phyloP scores from a whole-genome alignment of 1,140 invertebrate species.

The Anadara kagoshimensis region DNA sequence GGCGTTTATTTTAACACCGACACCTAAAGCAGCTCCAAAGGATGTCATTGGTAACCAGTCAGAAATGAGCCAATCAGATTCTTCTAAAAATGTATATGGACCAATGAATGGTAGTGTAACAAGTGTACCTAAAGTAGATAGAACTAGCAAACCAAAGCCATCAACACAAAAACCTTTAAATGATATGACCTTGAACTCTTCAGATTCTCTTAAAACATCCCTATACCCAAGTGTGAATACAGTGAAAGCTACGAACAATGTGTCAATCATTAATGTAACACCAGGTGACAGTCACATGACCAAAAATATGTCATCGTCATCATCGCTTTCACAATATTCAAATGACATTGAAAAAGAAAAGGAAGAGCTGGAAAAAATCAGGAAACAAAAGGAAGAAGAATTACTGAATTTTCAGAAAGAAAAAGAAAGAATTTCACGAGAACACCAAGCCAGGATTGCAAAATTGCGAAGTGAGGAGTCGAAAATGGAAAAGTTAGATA shows the following conservation, averaged over 20 bases:
- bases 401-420: constrained; percentile 75
- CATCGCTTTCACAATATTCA: background rate
- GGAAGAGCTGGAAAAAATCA: constrained; percentile 75
- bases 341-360: constrained; percentile 22
- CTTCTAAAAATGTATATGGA: background rate
- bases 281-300: too few species aligned
- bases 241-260: too few species aligned
- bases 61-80: background rate
- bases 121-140: constrained; percentile 51
- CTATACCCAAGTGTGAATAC: too few species aligned
- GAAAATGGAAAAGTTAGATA: constrained; percentile 75
- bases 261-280: too few species aligned
- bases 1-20: constrained; percentile 41
- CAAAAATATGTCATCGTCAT: constrained; percentile 6
- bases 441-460: constrained; percentile 75
- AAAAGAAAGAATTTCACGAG: constrained; percentile 74
- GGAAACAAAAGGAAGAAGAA: constrained; percentile 77
- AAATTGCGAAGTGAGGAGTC: constrained; percentile 70
- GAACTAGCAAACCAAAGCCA: constrained; percentile 56
- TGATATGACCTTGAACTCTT: too few species aligned
- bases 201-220: too few species aligned
- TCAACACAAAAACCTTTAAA: constrained; percentile 2
- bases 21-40: constrained; percentile 9
- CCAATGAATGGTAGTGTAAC: background rate
- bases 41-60: too few species aligned